Conservation (phyloP, 1,140 invertebrate genomes). For the Plectrocnemia conspersa region DNA sequence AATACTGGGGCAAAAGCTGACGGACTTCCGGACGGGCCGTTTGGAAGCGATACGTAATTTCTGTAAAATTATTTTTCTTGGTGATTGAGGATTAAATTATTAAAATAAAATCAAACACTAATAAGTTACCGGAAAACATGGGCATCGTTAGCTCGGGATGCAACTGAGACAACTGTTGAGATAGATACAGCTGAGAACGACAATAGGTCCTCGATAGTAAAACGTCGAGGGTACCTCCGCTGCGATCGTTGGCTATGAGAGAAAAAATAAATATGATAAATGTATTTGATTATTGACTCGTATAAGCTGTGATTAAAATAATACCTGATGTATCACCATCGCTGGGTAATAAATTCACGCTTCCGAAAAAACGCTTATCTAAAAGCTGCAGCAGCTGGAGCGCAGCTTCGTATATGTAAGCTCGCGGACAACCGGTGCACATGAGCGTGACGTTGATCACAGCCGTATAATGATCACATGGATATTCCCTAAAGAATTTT, state of each 20-base stretch:
- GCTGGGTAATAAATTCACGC: constrained; percentile 63
- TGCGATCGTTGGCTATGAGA: constrained; percentile 57
- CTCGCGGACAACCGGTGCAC: constrained; percentile 89
- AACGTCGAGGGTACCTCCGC: constrained; percentile 73
- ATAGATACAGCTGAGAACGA: constrained; percentile 86
- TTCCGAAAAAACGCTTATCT: constrained; percentile 92
- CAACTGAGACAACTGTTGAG: constrained; percentile 83
- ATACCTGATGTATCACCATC: constrained; percentile 64
- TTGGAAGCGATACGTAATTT: constrained; percentile 95
- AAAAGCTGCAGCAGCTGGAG: constrained; percentile 90
- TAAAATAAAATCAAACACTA: background rate
- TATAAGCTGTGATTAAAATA: constrained; percentile 27
- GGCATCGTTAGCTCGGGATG: constrained; percentile 98
- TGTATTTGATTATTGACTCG: constrained; percentile 14
- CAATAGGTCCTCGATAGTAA: constrained; percentile 83
- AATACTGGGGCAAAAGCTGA: constrained; percentile 83
- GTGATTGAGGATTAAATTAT: background rate
- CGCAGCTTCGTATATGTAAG: constrained; percentile 87
- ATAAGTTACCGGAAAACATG: constrained; percentile 88
- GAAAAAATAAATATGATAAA: constrained; percentile 26
- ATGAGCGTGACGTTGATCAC: constrained; percentile 96
- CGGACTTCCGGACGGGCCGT: constrained; percentile 87
- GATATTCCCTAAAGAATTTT: constrained; percentile 78
- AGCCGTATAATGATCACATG: constrained; percentile 96
- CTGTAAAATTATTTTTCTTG: constrained; percentile 49